Base-by-base conservation (phyloP, 2,888 invertebrate genomes). In the Acrobasis repandana region DNA sequence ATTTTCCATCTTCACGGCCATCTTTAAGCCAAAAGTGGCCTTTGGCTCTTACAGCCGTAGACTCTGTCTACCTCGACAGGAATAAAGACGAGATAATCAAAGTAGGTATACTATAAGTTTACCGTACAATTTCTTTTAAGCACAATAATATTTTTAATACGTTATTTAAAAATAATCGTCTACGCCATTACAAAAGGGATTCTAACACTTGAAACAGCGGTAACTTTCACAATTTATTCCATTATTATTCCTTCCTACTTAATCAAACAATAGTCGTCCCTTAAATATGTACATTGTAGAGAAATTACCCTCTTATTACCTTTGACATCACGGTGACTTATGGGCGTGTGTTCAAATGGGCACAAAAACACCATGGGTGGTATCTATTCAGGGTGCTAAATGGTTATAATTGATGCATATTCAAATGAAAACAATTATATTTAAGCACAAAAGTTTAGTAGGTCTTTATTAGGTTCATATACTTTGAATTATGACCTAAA, bases 291-390 rank as follows among this genome's bases (percentile, higher is more conserved):
- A 57, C 16, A 51, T 61, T 57, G 57, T 61, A 57, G 11, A 34
- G 47, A 61, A 68, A 69, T 69, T 70, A 64, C 68, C 70, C 70
- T 67, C 71, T 66, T 67, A 70, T 70, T 71, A 67, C 68, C 67
- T 68, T 58, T 58, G 58, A 65, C 64, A 70, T 73, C 72, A 67
- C 64, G 63, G 63, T 67, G 74, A 72, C 70, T 67, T 71, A 74
- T 72, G 64, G 60, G 65, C 38, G 38, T 50, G 51, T 28, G n/a
- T 16, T 67, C 63, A 66, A 67, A 65, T 60, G 9, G 38, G 48
- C 16, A 65, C 65, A 66, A 66, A 56, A 63, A 52, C 67, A 6
- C 69, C 9, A 60, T 58, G 64, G 70, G 70, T 54, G 67, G 62
- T 62, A 62, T 54, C 64, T 54, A 28, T 66, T 63, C 52, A 63